These are phyloP conservation scores for Lasioglossum albipes DNA, from an alignment of 1,140 invertebrate species.

Conservation along the genomic window DNA sequence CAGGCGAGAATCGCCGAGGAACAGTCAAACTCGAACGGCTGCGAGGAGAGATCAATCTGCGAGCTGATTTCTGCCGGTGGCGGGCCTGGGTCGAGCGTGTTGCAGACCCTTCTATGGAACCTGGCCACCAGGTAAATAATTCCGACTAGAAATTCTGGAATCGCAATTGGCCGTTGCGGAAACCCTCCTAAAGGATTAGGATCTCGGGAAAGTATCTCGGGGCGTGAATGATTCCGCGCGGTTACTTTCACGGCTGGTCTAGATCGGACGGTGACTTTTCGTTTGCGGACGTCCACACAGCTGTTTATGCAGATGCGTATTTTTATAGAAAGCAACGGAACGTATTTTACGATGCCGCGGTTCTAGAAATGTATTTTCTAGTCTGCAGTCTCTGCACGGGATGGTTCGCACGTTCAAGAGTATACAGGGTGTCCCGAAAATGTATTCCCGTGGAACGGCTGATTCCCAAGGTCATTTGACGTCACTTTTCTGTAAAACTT, in stretches of 20 bases:
- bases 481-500: no score
- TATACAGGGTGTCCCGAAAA: no score
- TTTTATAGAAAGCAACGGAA: no score
- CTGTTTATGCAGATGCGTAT: no score
- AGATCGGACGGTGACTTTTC: background rate
- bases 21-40: constrained; percentile 34
- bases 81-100: constrained; percentile 59
- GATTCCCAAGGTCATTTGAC: no score
- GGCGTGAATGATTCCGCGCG: background rate
- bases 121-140: constrained; percentile 71
- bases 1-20: constrained; percentile 10
- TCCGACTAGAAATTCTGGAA: background rate
- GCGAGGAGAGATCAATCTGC: constrained; percentile 74
- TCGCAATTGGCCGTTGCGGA: background rate
- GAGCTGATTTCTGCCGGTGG: constrained; percentile 68
- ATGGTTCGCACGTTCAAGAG: no score
- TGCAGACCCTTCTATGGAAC: constrained; percentile 71
- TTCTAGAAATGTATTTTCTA: no score
- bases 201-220: background rate
- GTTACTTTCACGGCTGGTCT: background rate
- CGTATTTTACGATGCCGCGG: no score
- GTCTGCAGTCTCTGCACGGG: no score
- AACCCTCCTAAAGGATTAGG: background rate
- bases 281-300: no score
- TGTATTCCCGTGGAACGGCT: no score